Percentiles rank a stretch among this genome's conserved stretches.
phyloP scores from a whole-genome alignment of 2,888 invertebrate species.

The Nomada goodeniana region DNA sequence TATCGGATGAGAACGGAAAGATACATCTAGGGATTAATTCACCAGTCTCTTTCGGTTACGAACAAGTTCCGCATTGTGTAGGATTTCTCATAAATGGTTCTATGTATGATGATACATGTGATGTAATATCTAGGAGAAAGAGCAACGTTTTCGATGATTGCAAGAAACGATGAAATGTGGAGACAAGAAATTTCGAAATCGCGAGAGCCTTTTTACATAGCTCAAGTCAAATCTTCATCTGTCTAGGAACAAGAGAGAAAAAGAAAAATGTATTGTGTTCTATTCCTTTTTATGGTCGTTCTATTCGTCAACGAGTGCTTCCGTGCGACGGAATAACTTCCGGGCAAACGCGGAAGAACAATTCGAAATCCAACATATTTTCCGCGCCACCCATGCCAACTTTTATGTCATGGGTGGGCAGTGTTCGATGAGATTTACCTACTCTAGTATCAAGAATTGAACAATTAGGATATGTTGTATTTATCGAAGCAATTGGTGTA shows the following conservation, averaged over 20 bases:
- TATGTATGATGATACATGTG: slow-evolving; percentile 65
- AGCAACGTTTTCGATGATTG: slow-evolving; percentile 70
- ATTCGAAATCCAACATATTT: slow-evolving; percentile 56
- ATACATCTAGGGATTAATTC: slow-evolving; percentile 72
- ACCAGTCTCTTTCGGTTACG: slow-evolving; percentile 82
- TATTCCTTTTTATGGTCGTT: slow-evolving; percentile 43
- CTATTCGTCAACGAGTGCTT: slow-evolving; percentile 68
- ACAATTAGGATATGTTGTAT: neutral
- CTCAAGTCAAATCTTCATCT: slow-evolving; percentile 24
- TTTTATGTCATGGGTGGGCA: slow-evolving; percentile 48
- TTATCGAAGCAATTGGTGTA: neutral
- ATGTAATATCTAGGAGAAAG: slow-evolving; percentile 66
- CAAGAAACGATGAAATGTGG: slow-evolving; percentile 64
- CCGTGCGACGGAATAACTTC: slow-evolving; percentile 69
- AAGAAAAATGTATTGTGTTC: slow-evolving; percentile 26
- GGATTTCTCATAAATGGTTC: slow-evolving; percentile 68
- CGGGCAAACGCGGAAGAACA: slow-evolving; percentile 65
- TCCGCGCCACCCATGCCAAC: slow-evolving; percentile 44
- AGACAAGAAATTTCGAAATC: slow-evolving; percentile 56
- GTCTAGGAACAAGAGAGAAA: slow-evolving; percentile 31
- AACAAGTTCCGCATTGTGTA: slow-evolving; percentile 82
- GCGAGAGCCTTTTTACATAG: slow-evolving; percentile 70
- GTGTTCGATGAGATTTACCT: slow-evolving; percentile 68
- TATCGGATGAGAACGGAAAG: slow-evolving; percentile 55
- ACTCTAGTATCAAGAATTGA: slow-evolving; percentile 46